Conservation (phyloP, 2,888 invertebrate species). For the Hydrotaea diabolus region DNA sequence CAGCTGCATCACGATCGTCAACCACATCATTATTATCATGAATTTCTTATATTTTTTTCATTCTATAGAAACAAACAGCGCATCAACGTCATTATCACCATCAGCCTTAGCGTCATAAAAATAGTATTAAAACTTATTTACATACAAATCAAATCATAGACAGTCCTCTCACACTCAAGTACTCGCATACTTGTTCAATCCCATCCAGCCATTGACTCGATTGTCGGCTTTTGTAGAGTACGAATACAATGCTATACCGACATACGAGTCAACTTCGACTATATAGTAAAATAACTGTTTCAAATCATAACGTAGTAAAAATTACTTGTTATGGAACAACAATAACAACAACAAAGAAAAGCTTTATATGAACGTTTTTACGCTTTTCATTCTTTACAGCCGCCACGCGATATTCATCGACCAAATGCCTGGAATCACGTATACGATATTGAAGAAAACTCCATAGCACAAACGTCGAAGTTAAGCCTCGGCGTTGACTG, state of each 20-base stretch:
- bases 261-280: background rate
- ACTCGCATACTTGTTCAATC: background rate
- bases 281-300: constrained; percentile 59
- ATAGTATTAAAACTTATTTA: constrained; percentile 19
- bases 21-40: background rate
- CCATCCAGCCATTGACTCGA: constrained; percentile 57
- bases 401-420: background rate
- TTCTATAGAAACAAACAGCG: background rate
- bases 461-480: background rate
- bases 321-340: constrained; percentile 27
- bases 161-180: constrained; percentile 21
- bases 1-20: constrained; percentile 17
- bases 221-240: constrained; percentile 48
- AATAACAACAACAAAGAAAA: constrained; percentile 43
- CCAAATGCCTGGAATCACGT: background rate
- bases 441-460: constrained; percentile 23
- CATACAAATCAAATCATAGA: constrained; percentile 29
- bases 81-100: constrained; percentile 16
- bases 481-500: background rate
- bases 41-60: too few relatives aligned
- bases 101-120: background rate
- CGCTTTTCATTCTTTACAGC: constrained; percentile 45
- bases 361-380: constrained; percentile 15
- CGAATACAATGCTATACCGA: too few relatives aligned
- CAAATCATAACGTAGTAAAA: constrained; percentile 17